Evolutionary conservation across 2,797 vertebrate genomes (phyloP), one percentile per base, ranked within the genome.

Genomic region (Rhynchonycteris naso): DNA sequence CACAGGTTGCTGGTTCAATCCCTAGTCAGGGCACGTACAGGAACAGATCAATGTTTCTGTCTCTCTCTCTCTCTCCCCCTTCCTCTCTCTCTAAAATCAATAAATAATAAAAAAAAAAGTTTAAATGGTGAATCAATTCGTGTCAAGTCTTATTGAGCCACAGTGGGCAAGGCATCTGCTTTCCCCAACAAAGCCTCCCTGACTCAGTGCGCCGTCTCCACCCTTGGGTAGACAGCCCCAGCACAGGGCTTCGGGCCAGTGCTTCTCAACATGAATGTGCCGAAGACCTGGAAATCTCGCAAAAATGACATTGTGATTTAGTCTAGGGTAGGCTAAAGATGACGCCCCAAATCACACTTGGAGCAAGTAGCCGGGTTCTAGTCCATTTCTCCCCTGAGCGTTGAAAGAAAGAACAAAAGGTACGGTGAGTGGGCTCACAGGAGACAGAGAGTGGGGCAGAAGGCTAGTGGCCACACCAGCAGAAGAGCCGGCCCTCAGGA

Each of bases 251-350:
- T 16, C 56, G 66, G 6, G 11, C 18, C 21, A 30, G 35, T 14
- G 74, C 66, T 82, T 94, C 15, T 83, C n/a, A n/a, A 50, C 7
- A 30, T 21, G 54, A 88, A 21, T 16, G 7, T 47, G 9, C 4
- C 33, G 1, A 91, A 21, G 88, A 93, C 28, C 24, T n/a, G 58
- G 50, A 88, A 66, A 47, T 47, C 58, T 69, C 72, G 19, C 75
- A 47, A 93, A 91, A 72, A 88, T 18, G 21, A 81, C 16, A 79
- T 33, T 86, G 47, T 61, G 28, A 88, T 52, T 93, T 58, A n/a
- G 22, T 26, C 3, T 35, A 74, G 28, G 30, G 4, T 19, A 1
- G 16, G 74, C 54, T 26, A 24, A 56, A 63, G 38, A 88, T 71
- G 79, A 63, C 14, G 56, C 21, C 21, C 16, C 22, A 91, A 86